Evolutionary conservation across 2,888 invertebrate species (phyloP), one percentile per base, ranked within the genome.

Genomic region (Drosophila hamatofila): DNA sequence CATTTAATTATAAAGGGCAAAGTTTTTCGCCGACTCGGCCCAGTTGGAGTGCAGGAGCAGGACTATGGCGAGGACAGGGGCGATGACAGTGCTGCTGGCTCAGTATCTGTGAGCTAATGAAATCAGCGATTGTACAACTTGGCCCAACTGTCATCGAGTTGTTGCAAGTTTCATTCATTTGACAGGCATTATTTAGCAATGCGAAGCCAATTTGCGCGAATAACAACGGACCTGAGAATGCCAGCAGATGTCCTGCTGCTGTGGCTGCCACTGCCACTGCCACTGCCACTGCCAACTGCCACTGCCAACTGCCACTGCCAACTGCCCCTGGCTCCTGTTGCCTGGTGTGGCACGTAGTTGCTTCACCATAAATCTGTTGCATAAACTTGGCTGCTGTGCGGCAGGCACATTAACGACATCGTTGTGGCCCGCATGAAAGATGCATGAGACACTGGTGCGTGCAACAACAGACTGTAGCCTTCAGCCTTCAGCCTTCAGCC

Each of bases 301-400:
- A 4, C 16, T 23, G 44, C 46, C 5, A 11, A n/a, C 16, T 25
- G 44, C n/a, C 51, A 23, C 42, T 11, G 44, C n/a, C n/a, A n/a
- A n/a, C n/a, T n/a, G 30, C 30, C 30, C 3, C 30, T 30, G 30
- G 30, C 30, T 30, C 11, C 8, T n/a, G 39, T n/a, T 39, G 37
- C 46, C 46, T 41, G 76, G 55, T 71, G 73, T 66, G 73, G 88
- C 83, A 88, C 89, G 79, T 79, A 66, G 69, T 64, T 71, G 73
- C 55, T 73, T 72, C 63, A 63, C 71, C 78, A 85, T 86, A 89
- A 85, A 90, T 85, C 88, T 89, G 81, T 73, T 89, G 89, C 85
- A 85, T 87, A 85, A 85, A 81, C 84, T 81, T 70, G 59, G 23
- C 42, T 18, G 54, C 39, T 54, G 54, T 54, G 54, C 37, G 54